Base-by-base conservation (phyloP, 2,888 invertebrate species). In the Notocelia uddmanniana region DNA sequence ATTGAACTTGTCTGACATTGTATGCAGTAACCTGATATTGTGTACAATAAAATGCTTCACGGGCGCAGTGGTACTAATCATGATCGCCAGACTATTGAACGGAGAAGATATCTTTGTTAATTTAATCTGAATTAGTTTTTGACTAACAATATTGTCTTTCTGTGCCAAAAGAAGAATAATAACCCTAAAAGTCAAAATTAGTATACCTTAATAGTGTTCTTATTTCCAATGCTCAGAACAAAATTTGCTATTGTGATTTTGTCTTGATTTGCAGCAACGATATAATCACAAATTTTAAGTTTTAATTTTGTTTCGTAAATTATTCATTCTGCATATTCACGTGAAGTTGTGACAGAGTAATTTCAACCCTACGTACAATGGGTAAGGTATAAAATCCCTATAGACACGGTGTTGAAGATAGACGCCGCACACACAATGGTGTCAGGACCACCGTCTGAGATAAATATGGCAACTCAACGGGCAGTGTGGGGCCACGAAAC, bases 381-480 rank as follows among this genome's bases (percentile, higher is more conserved):
- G 23, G 19, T n/a, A 50, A 18, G 31, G 63, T 19, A 15, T 8
- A 15, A 50, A 19, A 52, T 63, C 13, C 3, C 50, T 19, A 8
- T 18, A 19, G 31, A 19, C 15, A 15, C 2, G 11, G 8, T 0
- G 62, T 19, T 26, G 19, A 31, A 50, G 50, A 52, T 48, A 63
- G 63, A 63, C 50, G 62, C 26, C 62, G 63, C 63, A 50, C 19
- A 19, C 48, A 62, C 57, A 59, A 52, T 54, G 54, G 34, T 21
- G 71, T 26, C 66, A 54, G 67, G 2, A 57, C 55, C 45, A 58
- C 45, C 19, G 71, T 67, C 52, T 59, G 66, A 71, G 71, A 70
- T 70, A 70, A 70, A 70, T 70, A 70, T 50, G 70, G 63, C 41
- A 52, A 58, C 57, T 70, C 64, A 64, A 70, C 70, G 18, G 50